Evolutionary conservation across 2,888 invertebrate species (phyloP).

Genomic region (Helobdella robusta): DNA sequence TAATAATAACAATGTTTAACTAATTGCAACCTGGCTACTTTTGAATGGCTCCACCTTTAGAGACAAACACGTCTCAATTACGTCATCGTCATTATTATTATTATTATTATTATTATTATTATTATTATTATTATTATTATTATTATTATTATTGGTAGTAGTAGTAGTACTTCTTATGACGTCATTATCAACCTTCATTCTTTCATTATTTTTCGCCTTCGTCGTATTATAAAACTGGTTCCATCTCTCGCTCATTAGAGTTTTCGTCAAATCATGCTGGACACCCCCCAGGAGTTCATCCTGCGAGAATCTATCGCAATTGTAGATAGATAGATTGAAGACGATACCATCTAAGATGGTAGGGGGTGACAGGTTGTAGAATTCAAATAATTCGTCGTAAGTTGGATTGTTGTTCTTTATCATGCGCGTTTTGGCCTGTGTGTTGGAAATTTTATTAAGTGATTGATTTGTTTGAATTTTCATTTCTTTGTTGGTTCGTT

Average conservation of each 20-base stretch:
- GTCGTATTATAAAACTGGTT: too few species aligned
- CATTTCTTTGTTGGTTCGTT: too few species aligned
- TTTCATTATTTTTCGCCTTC: too few species aligned
- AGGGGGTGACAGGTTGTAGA: slow-evolving; percentile 68
- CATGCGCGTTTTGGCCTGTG: slow-evolving; percentile 74
- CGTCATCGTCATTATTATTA: background rate
- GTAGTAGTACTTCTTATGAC: background rate
- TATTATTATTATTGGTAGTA: too few species aligned
- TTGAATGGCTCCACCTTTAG: too few species aligned
- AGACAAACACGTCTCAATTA: too few species aligned
- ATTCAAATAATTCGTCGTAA: slow-evolving; percentile 97
- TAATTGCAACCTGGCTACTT: too few species aligned
- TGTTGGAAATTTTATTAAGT: background rate
- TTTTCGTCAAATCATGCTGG: slow-evolving; percentile 57
- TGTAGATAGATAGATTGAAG: too few species aligned
- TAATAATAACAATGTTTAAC: too few species aligned
- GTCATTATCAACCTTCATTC: background rate
- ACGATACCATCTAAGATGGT: too few species aligned
- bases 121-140: background rate
- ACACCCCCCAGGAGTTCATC: slow-evolving; percentile 98
- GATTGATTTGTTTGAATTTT: background rate
- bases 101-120: background rate
- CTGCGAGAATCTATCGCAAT: slow-evolving; percentile 88
- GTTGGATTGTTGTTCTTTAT: slow-evolving; percentile 90
- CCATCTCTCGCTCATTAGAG: too few species aligned